Evolutionary conservation across 2,113 vertebrate genomes (phyloP).

Genomic region (Galemys pyrenaicus): DNA sequence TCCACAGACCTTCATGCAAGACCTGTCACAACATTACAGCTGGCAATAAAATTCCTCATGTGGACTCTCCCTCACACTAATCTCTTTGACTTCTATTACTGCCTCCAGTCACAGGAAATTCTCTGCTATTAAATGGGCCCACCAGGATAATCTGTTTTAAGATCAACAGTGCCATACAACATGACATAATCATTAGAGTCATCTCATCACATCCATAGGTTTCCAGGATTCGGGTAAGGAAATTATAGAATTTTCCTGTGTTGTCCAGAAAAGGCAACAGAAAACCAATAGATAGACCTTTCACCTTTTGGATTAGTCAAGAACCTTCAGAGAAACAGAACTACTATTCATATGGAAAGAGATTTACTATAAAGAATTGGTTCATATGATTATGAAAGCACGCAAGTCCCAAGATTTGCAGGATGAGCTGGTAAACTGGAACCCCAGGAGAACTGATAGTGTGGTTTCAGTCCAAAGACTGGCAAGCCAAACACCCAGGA

Average conservation of each 20-base stretch:
- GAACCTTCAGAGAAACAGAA: neutral
- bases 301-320: neutral
- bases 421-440: too few relatives aligned
- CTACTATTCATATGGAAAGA: neutral
- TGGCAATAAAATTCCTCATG: neutral
- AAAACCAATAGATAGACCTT: neutral
- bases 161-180: neutral
- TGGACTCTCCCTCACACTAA: neutral
- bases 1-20: neutral
- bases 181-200: neutral
- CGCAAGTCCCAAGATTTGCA: neutral
- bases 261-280: constrained; percentile 2
- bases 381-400: too few relatives aligned
- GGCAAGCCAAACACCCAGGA: neutral
- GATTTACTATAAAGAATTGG: too few relatives aligned
- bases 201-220: neutral
- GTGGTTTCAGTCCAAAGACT: neutral
- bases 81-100: neutral
- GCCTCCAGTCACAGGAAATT: neutral
- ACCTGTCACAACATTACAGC: neutral
- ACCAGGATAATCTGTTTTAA: neutral
- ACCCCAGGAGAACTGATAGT: neutral
- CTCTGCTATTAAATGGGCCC: neutral
- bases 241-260: neutral
- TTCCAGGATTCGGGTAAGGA: neutral